Evolutionary conservation across 2,797 vertebrate genomes (phyloP).

Genomic region (Parauchenoglanis punctatus): DNA sequence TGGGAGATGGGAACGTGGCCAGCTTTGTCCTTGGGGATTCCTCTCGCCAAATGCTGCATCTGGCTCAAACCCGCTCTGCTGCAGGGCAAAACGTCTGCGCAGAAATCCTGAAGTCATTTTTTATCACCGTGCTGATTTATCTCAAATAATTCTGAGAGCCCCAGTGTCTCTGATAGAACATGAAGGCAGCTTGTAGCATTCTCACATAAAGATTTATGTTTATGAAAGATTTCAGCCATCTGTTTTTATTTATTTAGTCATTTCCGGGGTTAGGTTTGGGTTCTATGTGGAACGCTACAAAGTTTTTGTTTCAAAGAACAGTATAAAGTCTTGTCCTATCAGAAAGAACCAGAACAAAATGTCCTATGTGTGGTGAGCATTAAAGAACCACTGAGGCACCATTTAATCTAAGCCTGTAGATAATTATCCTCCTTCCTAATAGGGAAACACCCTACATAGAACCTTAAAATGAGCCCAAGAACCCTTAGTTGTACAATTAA

Average conservation of each 20-base stretch:
- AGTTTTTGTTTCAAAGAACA: background rate
- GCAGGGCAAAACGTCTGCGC: background rate
- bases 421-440: background rate
- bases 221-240: background rate
- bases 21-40: constrained; percentile 13
- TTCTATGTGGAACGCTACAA: background rate
- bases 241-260: background rate
- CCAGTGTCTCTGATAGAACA: background rate
- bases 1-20: constrained; percentile 18
- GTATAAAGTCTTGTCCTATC: background rate
- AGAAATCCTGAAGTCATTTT: background rate
- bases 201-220: background rate
- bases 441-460: background rate
- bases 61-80: background rate
- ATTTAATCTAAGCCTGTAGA: background rate
- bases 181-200: background rate
- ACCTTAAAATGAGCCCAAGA: background rate
- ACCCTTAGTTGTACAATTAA: background rate
- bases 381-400: background rate
- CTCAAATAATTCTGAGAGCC: background rate
- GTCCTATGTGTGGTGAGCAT: background rate
- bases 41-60: constrained; percentile 30
- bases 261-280: background rate
- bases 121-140: background rate
- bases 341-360: background rate